These are phyloP conservation scores for Cinara cedri DNA, from an alignment of 2,888 invertebrate species.

Conservation along the genomic window DNA sequence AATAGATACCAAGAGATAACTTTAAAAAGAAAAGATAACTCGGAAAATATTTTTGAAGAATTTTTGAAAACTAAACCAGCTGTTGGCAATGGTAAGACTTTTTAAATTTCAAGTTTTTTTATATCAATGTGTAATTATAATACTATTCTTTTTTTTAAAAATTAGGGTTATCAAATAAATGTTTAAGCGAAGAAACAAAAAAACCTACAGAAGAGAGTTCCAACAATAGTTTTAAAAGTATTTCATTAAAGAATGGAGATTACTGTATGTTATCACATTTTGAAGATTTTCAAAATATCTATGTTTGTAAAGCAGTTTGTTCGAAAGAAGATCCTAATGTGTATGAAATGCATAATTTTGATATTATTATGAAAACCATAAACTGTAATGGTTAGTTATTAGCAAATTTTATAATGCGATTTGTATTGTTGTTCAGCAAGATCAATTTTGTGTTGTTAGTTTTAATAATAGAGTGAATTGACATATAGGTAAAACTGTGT, in stretches of 20 bases:
- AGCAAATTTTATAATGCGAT: neutral
- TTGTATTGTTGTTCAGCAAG: too few species aligned
- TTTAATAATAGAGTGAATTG: too few species aligned
- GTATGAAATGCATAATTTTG: constrained; percentile 17
- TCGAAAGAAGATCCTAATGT: neutral
- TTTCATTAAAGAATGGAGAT: constrained; percentile 20
- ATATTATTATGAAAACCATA: neutral
- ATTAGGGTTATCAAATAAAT: neutral
- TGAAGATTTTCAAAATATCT: constrained; percentile 40
- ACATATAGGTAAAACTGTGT: too few species aligned
- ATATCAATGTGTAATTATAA: neutral
- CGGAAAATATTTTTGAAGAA: constrained; percentile 27
- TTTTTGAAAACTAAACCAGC: constrained; percentile 1
- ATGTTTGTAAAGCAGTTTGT: constrained; percentile 22
- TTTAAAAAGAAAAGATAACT: constrained; percentile 25
- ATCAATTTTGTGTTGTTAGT: too few species aligned
- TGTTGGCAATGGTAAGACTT: constrained; percentile 3
- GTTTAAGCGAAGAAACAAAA: neutral
- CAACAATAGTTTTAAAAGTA: neutral
- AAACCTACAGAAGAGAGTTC: neutral
- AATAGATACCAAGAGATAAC: neutral
- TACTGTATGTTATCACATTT: constrained; percentile 27
- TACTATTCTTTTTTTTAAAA: neutral
- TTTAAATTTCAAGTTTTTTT: neutral
- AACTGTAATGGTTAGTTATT: neutral